Evolutionary conservation across 1,140 invertebrate species (phyloP).

Genomic region (Cepaea nemoralis): DNA sequence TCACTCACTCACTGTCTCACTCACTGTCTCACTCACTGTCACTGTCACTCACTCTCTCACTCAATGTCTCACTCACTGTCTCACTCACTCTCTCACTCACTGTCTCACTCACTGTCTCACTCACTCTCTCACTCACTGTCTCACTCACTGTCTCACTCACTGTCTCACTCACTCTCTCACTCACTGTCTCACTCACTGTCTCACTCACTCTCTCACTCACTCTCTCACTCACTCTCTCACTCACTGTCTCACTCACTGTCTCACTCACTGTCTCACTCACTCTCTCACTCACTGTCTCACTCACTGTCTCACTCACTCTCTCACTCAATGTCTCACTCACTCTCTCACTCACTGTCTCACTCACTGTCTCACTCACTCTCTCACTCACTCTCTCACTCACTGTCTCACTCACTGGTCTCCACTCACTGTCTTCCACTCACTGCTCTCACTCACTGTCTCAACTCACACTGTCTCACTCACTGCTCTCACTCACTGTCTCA

Average conservation of each 20-base stretch:
- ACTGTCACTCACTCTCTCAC: not conserved
- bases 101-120: slow-evolving; percentile 21
- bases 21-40: not conserved
- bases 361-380: not conserved
- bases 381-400: not conserved
- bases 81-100: too few relatives aligned
- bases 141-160: not conserved
- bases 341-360: not conserved
- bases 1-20: not conserved
- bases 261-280: not conserved
- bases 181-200: not conserved
- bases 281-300: slow-evolving; percentile 22
- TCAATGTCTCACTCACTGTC: too few relatives aligned
- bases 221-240: slow-evolving; percentile 6
- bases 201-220: not conserved
- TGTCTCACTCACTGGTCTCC: not conserved
- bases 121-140: not conserved
- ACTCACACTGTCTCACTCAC: too few relatives aligned
- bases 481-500: too few relatives aligned
- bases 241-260: not conserved
- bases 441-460: too few relatives aligned
- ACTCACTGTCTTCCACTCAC: not conserved
- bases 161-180: not conserved
- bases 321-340: too few relatives aligned
- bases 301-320: not conserved